Percentiles rank a stretch among this genome's conserved stretches.
These are phyloP conservation scores for Phrynocephalus guinanensis DNA, from an alignment of 2,797 vertebrate species.

Conservation along the genomic window DNA sequence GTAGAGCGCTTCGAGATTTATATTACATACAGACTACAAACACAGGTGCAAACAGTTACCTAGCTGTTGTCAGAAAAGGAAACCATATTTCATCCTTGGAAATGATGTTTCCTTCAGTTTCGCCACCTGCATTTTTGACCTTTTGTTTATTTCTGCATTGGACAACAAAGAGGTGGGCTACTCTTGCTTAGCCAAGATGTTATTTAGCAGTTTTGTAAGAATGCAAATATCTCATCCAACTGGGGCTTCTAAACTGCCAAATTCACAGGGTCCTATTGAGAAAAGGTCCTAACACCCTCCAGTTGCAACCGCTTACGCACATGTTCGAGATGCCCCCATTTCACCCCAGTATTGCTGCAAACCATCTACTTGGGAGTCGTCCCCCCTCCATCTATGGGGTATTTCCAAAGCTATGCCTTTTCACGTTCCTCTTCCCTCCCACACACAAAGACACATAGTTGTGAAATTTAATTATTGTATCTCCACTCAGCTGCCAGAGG, in stretches of 20 bases:
- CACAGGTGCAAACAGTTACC: background rate
- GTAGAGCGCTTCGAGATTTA: no score
- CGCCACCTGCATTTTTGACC: background rate
- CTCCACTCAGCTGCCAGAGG: conserved; percentile 22
- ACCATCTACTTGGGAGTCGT: background rate
- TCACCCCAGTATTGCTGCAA: background rate
- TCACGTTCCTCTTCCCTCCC: background rate
- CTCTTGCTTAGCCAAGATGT: background rate
- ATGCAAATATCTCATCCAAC: background rate
- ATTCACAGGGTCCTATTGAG: background rate
- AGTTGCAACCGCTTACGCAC: background rate
- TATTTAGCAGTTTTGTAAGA: background rate
- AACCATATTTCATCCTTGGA: background rate
- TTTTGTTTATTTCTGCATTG: background rate
- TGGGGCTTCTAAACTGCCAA: background rate
- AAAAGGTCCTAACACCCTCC: background rate
- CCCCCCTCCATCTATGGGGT: background rate
- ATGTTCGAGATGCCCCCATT: background rate
- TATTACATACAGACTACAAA: background rate
- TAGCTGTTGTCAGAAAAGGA: background rate
- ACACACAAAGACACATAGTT: background rate
- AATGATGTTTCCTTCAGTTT: background rate
- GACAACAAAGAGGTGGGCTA: background rate
- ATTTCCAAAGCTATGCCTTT: background rate
- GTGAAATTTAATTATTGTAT: conserved; percentile 35